These are phyloP conservation scores for Orchesellides sinensis DNA, from an alignment of 2,888 invertebrate species.

Conservation along the genomic window DNA sequence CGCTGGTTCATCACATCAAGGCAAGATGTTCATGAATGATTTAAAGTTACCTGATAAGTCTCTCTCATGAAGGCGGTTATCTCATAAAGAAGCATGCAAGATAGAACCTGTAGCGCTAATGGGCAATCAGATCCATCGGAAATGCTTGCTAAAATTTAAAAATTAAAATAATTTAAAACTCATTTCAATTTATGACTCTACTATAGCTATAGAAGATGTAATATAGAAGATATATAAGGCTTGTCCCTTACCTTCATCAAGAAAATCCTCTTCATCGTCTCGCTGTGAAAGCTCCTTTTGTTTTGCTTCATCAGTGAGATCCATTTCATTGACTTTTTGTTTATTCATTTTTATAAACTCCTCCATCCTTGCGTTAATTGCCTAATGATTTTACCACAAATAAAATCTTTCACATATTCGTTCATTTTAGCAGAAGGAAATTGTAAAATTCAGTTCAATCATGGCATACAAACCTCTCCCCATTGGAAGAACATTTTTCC, in stretches of 20 bases:
- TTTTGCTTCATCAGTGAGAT: slow-evolving; percentile 81
- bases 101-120: slow-evolving; percentile 91
- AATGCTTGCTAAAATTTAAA: slow-evolving; percentile 81
- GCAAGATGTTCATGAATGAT: no score
- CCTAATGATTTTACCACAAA: slow-evolving; percentile 77
- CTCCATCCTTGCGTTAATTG: slow-evolving; percentile 92
- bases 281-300: slow-evolving; percentile 88
- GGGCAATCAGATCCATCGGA: slow-evolving; percentile 90
- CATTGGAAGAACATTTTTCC: slow-evolving; percentile 98
- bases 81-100: slow-evolving; percentile 96
- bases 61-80: slow-evolving; percentile 98
- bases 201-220: background rate
- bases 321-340: slow-evolving; percentile 82
- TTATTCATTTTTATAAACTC: slow-evolving; percentile 88
- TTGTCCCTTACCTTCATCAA: slow-evolving; percentile 88
- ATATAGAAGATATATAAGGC: background rate
- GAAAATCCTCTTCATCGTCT: slow-evolving; percentile 97
- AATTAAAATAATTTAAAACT: background rate
- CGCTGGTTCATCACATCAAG: no score
- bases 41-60: slow-evolving; percentile 91
- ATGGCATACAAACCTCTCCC: slow-evolving; percentile 85
- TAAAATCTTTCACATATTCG: background rate
- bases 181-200: background rate
- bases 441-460: background rate
- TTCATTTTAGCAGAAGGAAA: background rate